These are phyloP conservation scores for Oxyruncus cristatus DNA, from an alignment of 2,113 vertebrate species.

Conservation along the genomic window DNA sequence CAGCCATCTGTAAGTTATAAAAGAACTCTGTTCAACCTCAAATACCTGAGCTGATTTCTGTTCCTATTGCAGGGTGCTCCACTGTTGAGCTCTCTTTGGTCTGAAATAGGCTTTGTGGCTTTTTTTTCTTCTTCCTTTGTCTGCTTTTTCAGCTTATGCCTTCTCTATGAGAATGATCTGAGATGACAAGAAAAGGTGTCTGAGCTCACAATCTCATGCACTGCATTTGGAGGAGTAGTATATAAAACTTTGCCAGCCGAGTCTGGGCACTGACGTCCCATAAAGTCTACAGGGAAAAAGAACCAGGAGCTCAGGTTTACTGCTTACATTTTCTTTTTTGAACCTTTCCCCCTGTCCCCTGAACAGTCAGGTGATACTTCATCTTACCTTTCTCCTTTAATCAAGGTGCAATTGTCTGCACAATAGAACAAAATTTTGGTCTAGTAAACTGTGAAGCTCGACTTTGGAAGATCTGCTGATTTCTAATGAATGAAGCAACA, in stretches of 20 bases:
- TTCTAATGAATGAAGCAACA: not conserved
- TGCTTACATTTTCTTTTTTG: not conserved
- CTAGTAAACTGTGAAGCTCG: not conserved
- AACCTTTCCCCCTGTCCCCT: not conserved
- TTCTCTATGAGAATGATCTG: not conserved
- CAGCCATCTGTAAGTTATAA: slow-evolving; percentile 49
- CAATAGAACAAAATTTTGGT: not conserved
- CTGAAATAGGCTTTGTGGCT: not conserved
- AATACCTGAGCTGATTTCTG: slow-evolving; percentile 10
- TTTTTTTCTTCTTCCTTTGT: not conserved
- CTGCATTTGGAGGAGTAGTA: not conserved
- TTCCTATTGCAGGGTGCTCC: not conserved
- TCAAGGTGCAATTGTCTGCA: not conserved
- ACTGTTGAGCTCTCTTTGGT: not conserved
- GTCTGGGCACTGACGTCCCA: not conserved
- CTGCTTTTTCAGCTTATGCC: slow-evolving; percentile 2
- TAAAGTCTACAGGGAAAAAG: not conserved
- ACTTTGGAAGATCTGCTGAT: not conserved
- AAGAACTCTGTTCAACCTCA: not conserved
- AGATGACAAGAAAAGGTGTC: not conserved
- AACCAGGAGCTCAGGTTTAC: not conserved
- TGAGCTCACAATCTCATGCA: not conserved
- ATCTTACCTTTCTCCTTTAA: slow-evolving; percentile 9
- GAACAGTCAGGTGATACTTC: not conserved
- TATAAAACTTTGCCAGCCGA: not conserved